Conservation (phyloP, 2,113 vertebrate species). For the Psephotus haematonotus region DNA sequence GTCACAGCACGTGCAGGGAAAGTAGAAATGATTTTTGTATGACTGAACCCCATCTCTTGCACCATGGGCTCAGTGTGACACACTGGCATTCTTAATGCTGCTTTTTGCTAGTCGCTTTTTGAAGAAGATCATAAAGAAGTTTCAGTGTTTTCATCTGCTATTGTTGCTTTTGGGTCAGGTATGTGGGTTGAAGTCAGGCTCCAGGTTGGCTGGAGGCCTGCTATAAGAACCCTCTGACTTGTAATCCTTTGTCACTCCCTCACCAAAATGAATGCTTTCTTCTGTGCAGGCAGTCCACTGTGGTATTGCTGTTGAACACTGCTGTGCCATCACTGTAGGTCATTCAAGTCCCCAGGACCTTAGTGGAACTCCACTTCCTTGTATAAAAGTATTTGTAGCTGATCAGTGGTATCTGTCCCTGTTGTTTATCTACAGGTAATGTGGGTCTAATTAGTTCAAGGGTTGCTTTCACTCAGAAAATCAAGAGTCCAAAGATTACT, state of each 20-base stretch:
- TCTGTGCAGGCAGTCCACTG: background rate
- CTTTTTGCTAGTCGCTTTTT: background rate
- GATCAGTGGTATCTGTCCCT: background rate
- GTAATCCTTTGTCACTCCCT: conserved; percentile 13
- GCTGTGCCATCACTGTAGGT: background rate
- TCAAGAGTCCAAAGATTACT: background rate
- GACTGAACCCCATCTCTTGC: background rate
- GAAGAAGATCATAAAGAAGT: background rate
- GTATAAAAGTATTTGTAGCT: background rate
- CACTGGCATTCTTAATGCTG: background rate
- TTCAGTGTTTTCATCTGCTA: background rate
- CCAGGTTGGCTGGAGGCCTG: background rate
- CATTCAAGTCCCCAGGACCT: background rate
- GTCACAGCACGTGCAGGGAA: background rate
- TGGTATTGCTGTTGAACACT: background rate
- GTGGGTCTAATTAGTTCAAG: background rate
- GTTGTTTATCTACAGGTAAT: background rate
- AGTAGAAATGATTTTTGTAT: background rate
- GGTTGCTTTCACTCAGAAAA: background rate
- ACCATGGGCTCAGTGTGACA: background rate
- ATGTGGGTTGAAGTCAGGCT: background rate
- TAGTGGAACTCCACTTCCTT: background rate
- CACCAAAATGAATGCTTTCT: background rate
- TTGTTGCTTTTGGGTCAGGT: background rate
- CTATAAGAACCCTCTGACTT: background rate